A percentile compares a stretch with the other conserved stretches of the same genome.
Evolutionary conservation across 30 jellyfish, hydroid and myxozoan genomes (phyloP).

Genomic region (Aurelia sp.): DNA sequence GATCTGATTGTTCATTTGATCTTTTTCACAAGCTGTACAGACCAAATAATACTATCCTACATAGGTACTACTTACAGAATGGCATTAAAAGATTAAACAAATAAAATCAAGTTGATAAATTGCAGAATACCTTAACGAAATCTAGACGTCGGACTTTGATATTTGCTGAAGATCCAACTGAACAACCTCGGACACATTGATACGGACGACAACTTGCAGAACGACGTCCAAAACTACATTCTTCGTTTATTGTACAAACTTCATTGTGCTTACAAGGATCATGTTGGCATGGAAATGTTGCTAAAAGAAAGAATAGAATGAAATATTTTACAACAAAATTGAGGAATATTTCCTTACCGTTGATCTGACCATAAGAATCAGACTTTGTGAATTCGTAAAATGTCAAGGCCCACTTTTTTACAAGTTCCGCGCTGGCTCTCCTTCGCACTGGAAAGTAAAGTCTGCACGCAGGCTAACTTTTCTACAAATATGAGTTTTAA

Average conservation of each 20-base stretch:
- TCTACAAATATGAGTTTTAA: no score
- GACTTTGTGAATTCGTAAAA: no score
- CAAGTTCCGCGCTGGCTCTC: no score
- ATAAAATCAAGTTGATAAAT: no score
- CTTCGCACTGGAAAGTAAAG: no score
- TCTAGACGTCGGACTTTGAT: slow-evolving; percentile 40
- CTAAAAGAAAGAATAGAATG: slow-evolving; percentile 14
- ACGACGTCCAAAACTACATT: slow-evolving; percentile 47
- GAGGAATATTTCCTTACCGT: neutral
- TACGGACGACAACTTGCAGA: slow-evolving; percentile 50
- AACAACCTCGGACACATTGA: slow-evolving; percentile 63
- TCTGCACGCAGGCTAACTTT: no score
- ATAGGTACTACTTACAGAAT: no score
- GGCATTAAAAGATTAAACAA: no score
- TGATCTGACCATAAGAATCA: neutral
- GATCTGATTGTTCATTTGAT: no score
- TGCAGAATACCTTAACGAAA: slow-evolving; percentile 37
- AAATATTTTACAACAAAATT: neutral
- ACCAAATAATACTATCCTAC: no score
- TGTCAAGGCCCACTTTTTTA: no score
- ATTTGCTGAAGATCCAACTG: slow-evolving; percentile 47
- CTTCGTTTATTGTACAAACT: slow-evolving; percentile 67
- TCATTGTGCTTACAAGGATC: slow-evolving; percentile 73
- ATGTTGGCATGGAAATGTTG: slow-evolving; percentile 77
- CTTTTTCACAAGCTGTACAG: no score